A percentile compares a stretch with the other conserved stretches of the same genome.
Evolutionary conservation across 2,888 invertebrate species (phyloP).

Genomic region (Entomobrya proxima): DNA sequence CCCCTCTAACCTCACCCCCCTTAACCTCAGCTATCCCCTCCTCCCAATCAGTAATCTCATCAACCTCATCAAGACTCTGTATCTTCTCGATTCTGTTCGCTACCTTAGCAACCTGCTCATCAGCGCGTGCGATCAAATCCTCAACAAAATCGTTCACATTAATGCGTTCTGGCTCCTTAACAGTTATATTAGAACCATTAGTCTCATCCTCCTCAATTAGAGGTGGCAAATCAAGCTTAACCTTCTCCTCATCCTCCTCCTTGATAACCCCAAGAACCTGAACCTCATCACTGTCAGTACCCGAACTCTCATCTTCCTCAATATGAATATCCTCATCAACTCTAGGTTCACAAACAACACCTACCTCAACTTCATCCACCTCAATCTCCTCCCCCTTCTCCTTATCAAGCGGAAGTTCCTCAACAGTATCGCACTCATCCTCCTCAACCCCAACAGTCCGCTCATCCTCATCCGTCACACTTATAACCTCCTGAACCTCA

Average conservation of each 20-base stretch:
- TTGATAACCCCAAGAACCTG: neutral
- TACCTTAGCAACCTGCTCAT: neutral
- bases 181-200: conserved; percentile 26
- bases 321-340: conserved; percentile 32
- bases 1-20: neutral
- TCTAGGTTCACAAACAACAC: no score
- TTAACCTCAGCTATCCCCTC: neutral
- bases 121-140: neutral
- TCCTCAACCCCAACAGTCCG: conserved; percentile 24
- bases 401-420: neutral
- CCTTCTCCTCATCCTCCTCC: conserved; percentile 43
- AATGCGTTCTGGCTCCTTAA: neutral
- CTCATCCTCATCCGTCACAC: conserved; percentile 33
- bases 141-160: conserved; percentile 8
- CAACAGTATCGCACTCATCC: neutral
- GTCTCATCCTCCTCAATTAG: conserved; percentile 53
- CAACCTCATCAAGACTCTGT: conserved; percentile 65
- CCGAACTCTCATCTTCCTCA: neutral
- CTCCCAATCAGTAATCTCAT: conserved; percentile 56
- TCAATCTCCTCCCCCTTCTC: conserved; percentile 42
- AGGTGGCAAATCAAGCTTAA: conserved; percentile 14
- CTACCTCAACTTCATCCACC: conserved; percentile 50
- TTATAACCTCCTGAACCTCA: neutral
- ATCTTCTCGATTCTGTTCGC: conserved; percentile 53
- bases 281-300: neutral